These are phyloP conservation scores for Petrocephalus schoutedeni DNA, from an alignment of 2,797 vertebrate genomes.

Conservation along the genomic window DNA sequence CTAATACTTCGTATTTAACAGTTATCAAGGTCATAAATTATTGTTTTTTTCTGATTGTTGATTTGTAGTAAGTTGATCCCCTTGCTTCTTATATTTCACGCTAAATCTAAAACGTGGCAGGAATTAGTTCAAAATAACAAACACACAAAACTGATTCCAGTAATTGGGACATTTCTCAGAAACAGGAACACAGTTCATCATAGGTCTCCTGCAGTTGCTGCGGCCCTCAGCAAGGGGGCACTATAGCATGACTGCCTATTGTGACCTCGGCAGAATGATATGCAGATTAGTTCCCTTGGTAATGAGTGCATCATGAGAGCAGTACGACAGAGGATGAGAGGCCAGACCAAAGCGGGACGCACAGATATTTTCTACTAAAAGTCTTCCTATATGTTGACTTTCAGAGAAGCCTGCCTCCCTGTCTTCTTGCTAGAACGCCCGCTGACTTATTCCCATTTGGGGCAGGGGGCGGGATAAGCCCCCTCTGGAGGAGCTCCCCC, in stretches of 20 bases:
- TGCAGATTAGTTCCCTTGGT: neutral
- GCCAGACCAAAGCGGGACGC: neutral
- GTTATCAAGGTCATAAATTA: neutral
- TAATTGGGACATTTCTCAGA: neutral
- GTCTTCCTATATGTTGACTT: neutral
- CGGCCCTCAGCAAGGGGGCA: neutral
- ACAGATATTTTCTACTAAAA: neutral
- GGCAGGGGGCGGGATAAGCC: slow-evolving; percentile 16
- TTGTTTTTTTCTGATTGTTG: neutral
- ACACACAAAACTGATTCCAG: neutral
- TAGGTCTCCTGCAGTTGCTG: neutral
- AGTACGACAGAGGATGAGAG: neutral
- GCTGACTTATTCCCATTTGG: neutral
- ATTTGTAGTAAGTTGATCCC: neutral
- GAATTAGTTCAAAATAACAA: neutral
- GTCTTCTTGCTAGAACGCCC: neutral
- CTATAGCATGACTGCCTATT: neutral
- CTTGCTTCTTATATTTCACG: neutral
- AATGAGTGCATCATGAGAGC: neutral
- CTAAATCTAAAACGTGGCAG: neutral
- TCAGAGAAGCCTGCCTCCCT: neutral
- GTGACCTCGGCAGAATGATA: neutral
- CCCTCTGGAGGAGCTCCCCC: slow-evolving; percentile 15
- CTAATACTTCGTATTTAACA: neutral
- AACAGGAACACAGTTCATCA: neutral